Conservation (phyloP, 2,797 vertebrate genomes). For the Chrysocyon brachyurus region DNA sequence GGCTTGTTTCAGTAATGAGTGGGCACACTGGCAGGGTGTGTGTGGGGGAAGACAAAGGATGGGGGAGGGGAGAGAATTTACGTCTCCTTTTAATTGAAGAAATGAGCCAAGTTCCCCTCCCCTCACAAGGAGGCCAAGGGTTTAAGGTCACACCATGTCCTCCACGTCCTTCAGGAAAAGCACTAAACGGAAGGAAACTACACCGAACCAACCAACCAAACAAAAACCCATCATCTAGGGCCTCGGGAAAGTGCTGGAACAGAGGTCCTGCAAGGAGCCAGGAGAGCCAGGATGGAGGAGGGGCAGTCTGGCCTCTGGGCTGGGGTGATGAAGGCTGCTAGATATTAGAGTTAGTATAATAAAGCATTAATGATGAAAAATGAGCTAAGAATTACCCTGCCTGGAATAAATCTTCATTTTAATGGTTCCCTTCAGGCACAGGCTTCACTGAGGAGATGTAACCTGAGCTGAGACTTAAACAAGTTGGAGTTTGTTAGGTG, state of each 20-base stretch:
- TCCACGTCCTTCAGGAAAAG: constrained; percentile 8
- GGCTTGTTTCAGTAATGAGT: constrained; percentile 77
- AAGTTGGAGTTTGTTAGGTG: constrained; percentile 67
- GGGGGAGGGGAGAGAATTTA: constrained; percentile 70
- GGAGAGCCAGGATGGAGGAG: not conserved
- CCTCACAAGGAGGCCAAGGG: constrained; percentile 22
- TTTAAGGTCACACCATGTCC: constrained; percentile 55
- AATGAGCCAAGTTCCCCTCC: constrained; percentile 66
- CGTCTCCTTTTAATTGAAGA: constrained; percentile 77
- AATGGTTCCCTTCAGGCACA: constrained; percentile 66
- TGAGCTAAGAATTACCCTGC: constrained; percentile 74
- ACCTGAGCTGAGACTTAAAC: constrained; percentile 76
- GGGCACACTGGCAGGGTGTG: constrained; percentile 43
- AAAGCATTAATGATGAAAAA: constrained; percentile 80
- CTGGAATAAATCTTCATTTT: constrained; percentile 80
- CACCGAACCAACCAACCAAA: constrained; percentile 17
- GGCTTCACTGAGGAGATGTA: constrained; percentile 65
- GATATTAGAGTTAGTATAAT: constrained; percentile 65
- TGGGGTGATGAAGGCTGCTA: constrained; percentile 62
- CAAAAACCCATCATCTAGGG: constrained; percentile 17
- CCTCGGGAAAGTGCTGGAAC: not conserved
- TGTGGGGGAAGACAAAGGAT: constrained; percentile 54
- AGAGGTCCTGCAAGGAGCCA: not conserved
- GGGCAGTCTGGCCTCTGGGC: not conserved
- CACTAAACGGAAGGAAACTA: not conserved